A percentile compares a stretch with the other conserved stretches of the same genome.
Evolutionary conservation across 2,113 vertebrate genomes (phyloP).

Genomic region (Pitta sordida): DNA sequence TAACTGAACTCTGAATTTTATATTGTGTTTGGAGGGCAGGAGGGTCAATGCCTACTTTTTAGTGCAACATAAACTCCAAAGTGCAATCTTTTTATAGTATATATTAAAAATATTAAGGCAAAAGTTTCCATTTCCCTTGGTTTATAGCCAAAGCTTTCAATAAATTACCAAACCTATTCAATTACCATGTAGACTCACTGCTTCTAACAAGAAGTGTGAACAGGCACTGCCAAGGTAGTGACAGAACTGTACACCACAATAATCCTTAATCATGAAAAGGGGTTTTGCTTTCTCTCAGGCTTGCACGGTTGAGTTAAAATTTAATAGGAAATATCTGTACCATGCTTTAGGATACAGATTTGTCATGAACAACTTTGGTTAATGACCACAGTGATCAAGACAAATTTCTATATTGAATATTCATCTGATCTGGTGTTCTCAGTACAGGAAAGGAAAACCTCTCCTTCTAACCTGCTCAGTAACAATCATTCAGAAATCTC

Average conservation of each 20-base stretch:
- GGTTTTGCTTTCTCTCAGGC: background rate
- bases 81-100: background rate
- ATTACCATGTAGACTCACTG: background rate
- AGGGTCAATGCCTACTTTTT: background rate
- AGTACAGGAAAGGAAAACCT: background rate
- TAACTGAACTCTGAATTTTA: background rate
- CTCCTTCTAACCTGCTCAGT: background rate
- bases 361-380: background rate
- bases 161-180: background rate
- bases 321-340: background rate
- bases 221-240: background rate
- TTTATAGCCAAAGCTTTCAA: background rate
- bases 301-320: background rate
- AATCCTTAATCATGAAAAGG: background rate
- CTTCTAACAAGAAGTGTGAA: background rate
- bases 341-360: background rate
- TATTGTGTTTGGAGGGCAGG: background rate
- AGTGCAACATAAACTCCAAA: background rate
- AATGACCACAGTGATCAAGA: background rate
- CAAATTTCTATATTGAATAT: background rate
- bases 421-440: background rate
- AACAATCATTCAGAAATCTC: background rate
- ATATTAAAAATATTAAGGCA: background rate
- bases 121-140: background rate
- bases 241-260: background rate